Base-by-base conservation (phyloP, 2,113 vertebrate genomes). In the Onychorhynchus coronatus region DNA sequence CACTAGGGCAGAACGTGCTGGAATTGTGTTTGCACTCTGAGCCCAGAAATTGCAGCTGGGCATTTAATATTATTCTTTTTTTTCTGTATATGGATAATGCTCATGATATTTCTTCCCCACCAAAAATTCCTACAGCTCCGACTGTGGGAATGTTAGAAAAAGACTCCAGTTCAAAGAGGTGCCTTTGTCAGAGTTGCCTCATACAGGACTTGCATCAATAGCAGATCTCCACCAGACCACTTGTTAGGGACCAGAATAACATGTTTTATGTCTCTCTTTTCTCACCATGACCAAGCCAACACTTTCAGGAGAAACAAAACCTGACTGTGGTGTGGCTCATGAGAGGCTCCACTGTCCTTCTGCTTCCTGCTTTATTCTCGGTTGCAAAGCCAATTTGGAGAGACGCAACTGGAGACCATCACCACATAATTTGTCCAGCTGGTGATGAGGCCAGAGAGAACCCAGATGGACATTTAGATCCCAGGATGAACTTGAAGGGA, bases 271-370 rank as follows among this genome's bases (percentile, higher is more conserved):
- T 5, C 76, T 61, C 18, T 8, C 44, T 90, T 90, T 73, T 50
- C 74, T 65, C 49, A 30, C 39, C 14, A 2, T 14, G 61, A 61
- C 19, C 31, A 66, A 91, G 37, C 28, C 73, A 82, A 20, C 39
- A 9, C 27, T 49, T 72, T 53, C 84, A 80, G 63, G 63, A 59
- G 62, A 39, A 83, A 9, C 22, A 78, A 72, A 37, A 20, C 47
- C 79, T 21, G 30, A 6, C 44, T 67, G n/a, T 73, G 72, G 23
- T 16, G 72, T 21, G 41, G 47, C 61, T 90, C 8, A 1, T 8
- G 27, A 33, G 39, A 35, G 35, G 5, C 31, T 12, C 23, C 19
- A 8, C 0, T 0, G 1, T 35, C 4, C 0, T 58, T 66, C 76
- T n/a, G 11, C 75, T 78, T 73, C 47, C 35, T 35, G 4, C 35